Percentiles rank a stretch among this genome's conserved stretches.
These are phyloP conservation scores for Chironex yamaguchii DNA, from an alignment of 30 jellyfish, hydroid and myxozoan species.

Conservation along the genomic window DNA sequence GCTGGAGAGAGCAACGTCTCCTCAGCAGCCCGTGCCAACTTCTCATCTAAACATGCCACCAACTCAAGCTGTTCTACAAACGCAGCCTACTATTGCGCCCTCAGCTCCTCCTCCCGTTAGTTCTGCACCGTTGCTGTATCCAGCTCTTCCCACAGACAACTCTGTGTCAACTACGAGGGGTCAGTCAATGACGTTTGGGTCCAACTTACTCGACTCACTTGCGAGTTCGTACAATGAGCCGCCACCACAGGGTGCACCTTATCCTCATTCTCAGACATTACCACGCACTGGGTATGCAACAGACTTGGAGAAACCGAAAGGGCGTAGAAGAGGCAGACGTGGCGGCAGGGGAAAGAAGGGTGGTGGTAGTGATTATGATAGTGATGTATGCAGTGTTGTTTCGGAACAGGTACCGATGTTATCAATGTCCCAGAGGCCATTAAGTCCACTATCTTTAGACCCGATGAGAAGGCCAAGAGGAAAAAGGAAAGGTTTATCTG, in stretches of 20 bases:
- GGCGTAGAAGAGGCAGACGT: slow-evolving; percentile 72
- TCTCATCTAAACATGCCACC: too few species aligned
- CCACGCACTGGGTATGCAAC: background rate
- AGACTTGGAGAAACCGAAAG: background rate
- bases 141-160: too few species aligned
- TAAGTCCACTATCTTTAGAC: background rate
- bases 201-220: background rate
- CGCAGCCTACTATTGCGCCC: background rate
- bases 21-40: background rate
- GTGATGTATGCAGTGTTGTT: slow-evolving; percentile 88
- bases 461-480: slow-evolving; percentile 42
- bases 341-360: slow-evolving; percentile 29
- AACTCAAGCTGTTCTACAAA: background rate
- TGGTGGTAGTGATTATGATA: slow-evolving; percentile 82
- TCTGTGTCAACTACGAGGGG: background rate
- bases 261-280: background rate
- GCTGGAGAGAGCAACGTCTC: background rate
- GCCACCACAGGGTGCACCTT: background rate
- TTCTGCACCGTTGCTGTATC: background rate
- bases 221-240: background rate
- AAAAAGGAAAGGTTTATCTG: slow-evolving; percentile 45
- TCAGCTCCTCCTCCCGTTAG: background rate
- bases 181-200: background rate
- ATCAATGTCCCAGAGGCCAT: slow-evolving; percentile 15
- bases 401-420: slow-evolving; percentile 97